These are phyloP conservation scores for Halesus radiatus DNA, from an alignment of 1,140 invertebrate genomes.

Conservation along the genomic window DNA sequence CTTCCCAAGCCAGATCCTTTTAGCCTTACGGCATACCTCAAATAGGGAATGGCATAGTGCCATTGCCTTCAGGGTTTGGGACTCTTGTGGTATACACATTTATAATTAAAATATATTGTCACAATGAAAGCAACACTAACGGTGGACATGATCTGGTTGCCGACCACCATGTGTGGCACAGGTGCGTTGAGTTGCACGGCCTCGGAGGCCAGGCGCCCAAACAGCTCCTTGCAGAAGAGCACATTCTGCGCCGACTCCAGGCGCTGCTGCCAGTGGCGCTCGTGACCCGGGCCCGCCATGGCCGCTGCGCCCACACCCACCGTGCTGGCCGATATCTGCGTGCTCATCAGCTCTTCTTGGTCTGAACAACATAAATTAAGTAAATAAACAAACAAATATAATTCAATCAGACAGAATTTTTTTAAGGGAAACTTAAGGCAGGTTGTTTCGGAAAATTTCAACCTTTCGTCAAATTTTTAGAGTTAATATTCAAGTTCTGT, in stretches of 20 bases:
- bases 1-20: no score
- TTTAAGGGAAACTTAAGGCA: no score
- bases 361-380: conserved; percentile 67
- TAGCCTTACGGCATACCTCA: no score
- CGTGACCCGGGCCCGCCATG: conserved; percentile 79
- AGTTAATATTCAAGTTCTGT: no score
- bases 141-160: conserved; percentile 96
- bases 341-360: conserved; percentile 86
- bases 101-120: no score
- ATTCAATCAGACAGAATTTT: no score
- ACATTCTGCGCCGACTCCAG: conserved; percentile 97
- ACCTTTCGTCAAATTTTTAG: no score
- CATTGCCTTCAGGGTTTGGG: no score
- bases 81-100: no score
- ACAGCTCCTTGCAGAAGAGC: conserved; percentile 96
- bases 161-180: conserved; percentile 96
- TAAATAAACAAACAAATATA: no score
- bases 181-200: conserved; percentile 93
- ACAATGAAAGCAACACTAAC: conserved; percentile 64
- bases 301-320: conserved; percentile 72
- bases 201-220: conserved; percentile 94
- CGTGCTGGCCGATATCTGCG: conserved; percentile 81
- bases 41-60: no score
- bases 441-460: no score
- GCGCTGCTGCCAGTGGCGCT: conserved; percentile 94